These are phyloP conservation scores for Aquatica leii DNA, from an alignment of 2,888 invertebrate species.

Conservation along the genomic window DNA sequence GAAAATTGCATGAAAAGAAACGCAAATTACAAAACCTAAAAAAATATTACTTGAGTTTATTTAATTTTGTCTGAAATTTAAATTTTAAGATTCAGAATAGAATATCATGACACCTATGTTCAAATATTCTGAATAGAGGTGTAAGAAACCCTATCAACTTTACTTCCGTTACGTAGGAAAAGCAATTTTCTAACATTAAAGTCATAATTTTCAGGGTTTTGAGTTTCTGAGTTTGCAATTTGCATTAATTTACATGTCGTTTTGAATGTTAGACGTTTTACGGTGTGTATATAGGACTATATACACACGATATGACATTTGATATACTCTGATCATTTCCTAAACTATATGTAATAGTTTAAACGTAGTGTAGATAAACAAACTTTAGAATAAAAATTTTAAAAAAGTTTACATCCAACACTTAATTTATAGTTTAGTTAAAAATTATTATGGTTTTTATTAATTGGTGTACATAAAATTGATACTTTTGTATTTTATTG, in stretches of 20 bases:
- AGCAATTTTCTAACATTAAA: constrained; percentile 34
- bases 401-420: too few species aligned
- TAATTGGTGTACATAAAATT: too few species aligned
- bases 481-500: too few species aligned
- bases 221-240: constrained; percentile 30
- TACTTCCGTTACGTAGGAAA: constrained; percentile 21
- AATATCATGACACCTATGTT: too few species aligned
- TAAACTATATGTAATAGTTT: too few species aligned
- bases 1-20: constrained; percentile 16
- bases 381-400: too few species aligned
- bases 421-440: too few species aligned
- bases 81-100: not conserved
- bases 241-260: constrained; percentile 34
- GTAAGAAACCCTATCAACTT: constrained; percentile 13
- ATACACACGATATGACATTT: constrained; percentile 25
- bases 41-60: too few species aligned
- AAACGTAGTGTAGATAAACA: too few species aligned
- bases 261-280: constrained; percentile 23
- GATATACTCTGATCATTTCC: not conserved
- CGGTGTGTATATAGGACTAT: constrained; percentile 25
- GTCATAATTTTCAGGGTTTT: constrained; percentile 30
- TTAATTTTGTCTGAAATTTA: constrained; percentile 2
- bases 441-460: too few species aligned
- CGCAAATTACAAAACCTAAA: too few species aligned
- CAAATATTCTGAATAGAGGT: not conserved